These are phyloP conservation scores for Prosapia bicincta DNA, from an alignment of 2,888 invertebrate genomes.

Conservation along the genomic window DNA sequence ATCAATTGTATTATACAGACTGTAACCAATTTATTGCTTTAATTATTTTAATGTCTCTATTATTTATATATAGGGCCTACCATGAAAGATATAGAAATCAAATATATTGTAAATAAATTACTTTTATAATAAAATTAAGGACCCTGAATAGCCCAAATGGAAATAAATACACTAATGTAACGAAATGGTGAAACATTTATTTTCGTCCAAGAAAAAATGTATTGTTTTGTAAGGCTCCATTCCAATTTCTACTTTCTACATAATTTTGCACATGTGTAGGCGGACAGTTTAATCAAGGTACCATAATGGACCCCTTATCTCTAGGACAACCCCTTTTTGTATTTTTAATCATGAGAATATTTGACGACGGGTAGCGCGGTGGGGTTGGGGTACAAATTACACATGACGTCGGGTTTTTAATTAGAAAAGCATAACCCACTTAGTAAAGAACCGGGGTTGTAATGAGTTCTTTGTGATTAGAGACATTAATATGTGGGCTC, in stretches of 20 bases:
- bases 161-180: background rate
- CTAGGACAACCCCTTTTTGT: slow-evolving; percentile 1
- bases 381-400: background rate
- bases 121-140: no score
- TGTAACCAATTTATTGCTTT: no score
- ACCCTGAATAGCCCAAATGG: background rate
- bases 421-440: background rate
- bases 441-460: background rate
- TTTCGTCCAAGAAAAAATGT: no score
- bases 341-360: background rate
- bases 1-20: no score
- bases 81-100: no score
- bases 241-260: no score
- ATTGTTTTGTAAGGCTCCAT: no score
- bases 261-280: no score
- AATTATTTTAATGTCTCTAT: no score
- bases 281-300: background rate
- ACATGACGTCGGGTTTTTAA: background rate
- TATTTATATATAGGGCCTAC: no score
- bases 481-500: background rate
- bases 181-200: no score
- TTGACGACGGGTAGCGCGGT: background rate
- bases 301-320: background rate
- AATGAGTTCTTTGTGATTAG: background rate
- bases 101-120: no score